phyloP scores from a whole-genome alignment of 2,888 invertebrate species.

The Tineola bisselliella region DNA sequence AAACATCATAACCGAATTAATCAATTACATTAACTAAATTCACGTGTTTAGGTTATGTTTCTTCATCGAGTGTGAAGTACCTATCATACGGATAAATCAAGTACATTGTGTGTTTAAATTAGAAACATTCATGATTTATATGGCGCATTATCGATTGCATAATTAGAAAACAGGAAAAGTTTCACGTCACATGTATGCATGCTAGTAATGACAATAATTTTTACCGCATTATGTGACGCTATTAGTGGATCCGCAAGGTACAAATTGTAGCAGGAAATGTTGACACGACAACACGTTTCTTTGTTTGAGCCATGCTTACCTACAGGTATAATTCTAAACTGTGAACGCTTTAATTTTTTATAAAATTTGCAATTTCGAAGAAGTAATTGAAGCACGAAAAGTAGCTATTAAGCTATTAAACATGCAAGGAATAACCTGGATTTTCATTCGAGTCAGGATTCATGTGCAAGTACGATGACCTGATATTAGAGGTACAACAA shows the following conservation, averaged over 20 bases:
- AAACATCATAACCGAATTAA: neutral
- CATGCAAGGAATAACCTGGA: conserved; percentile 42
- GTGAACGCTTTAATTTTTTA: conserved; percentile 36
- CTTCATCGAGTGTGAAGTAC: no score
- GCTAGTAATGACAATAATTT: conserved; percentile 4
- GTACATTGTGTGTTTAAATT: no score
- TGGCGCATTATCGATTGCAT: no score
- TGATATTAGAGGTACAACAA: conserved; percentile 49
- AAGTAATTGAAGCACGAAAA: conserved; percentile 34
- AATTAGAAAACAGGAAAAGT: no score
- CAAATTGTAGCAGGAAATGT: neutral
- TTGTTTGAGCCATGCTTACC: neutral
- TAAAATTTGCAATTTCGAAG: conserved; percentile 34
- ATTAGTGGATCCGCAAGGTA: neutral
- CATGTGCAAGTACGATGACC: conserved; percentile 58
- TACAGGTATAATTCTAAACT: neutral
- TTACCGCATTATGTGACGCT: conserved; percentile 5
- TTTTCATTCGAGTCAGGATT: conserved; percentile 38
- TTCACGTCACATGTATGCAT: neutral
- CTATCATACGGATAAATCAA: no score
- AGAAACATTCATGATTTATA: no score
- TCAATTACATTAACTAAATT: neutral
- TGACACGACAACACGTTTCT: neutral
- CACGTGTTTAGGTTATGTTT: neutral
- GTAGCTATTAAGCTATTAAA: conserved; percentile 29